phyloP scores from a whole-genome alignment of 2,113 vertebrate genomes.

The Toxostoma redivivum region DNA sequence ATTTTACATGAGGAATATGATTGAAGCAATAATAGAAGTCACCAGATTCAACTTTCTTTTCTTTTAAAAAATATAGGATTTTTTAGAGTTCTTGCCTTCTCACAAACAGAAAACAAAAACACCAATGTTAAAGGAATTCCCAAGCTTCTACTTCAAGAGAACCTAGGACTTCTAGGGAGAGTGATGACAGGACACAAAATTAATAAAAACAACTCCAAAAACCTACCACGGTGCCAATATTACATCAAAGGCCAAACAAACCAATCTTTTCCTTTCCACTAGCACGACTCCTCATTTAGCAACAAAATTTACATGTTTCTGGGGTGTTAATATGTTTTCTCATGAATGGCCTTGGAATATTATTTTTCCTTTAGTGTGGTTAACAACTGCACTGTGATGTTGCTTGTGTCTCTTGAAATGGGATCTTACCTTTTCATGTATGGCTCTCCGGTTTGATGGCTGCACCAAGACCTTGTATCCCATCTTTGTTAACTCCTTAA shows the following conservation, averaged over 20 bases:
- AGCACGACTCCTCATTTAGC: background rate
- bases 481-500: slow-evolving; percentile 86
- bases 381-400: background rate
- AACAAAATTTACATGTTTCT: background rate
- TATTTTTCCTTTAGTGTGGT: background rate
- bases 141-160: background rate
- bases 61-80: background rate
- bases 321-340: background rate
- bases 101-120: background rate
- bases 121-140: background rate
- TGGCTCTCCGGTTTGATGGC: slow-evolving; percentile 91
- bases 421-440: slow-evolving; percentile 87
- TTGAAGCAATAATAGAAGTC: background rate
- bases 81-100: background rate
- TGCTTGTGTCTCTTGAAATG: background rate
- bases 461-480: slow-evolving; percentile 94
- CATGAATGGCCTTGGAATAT: background rate
- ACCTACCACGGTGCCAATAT: background rate
- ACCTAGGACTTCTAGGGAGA: background rate
- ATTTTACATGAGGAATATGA: background rate
- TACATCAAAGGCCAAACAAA: background rate
- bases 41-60: background rate
- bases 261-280: background rate
- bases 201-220: background rate
- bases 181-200: background rate